These are phyloP conservation scores for Pyrocoelia pectoralis DNA, from an alignment of 2,888 invertebrate genomes.

Conservation along the genomic window DNA sequence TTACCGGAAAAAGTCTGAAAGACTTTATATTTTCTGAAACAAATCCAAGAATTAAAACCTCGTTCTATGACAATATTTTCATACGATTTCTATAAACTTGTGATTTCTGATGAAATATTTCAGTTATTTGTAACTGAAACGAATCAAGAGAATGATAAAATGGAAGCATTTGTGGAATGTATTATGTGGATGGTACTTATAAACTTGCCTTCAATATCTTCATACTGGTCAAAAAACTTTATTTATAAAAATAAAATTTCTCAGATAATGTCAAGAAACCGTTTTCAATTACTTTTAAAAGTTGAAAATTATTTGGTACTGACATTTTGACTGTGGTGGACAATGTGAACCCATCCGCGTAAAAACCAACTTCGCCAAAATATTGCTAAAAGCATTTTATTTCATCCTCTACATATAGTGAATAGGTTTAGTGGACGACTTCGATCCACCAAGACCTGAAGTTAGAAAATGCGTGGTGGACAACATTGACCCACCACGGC, in stretches of 20 bases:
- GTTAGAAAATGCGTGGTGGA: no score
- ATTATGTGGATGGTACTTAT: not conserved
- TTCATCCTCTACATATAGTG: no score
- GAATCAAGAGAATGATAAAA: no score
- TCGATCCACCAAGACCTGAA: no score
- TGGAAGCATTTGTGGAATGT: not conserved
- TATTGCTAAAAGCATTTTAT: no score
- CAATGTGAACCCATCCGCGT: no score
- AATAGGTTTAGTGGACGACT: no score
- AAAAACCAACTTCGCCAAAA: no score
- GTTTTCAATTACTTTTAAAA: not conserved
- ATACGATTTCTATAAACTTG: not conserved
- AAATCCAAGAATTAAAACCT: not conserved
- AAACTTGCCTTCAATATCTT: not conserved
- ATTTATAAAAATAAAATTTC: not conserved
- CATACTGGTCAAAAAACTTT: not conserved
- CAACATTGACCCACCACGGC: no score
- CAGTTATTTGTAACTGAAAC: not conserved
- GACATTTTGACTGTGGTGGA: no score
- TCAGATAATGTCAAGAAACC: conserved; percentile 1
- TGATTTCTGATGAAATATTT: not conserved
- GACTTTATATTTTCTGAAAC: not conserved
- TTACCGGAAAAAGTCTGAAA: not conserved
- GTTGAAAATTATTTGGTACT: no score
- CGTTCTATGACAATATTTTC: not conserved